These are phyloP conservation scores for Upupa epops DNA, from an alignment of 2,113 vertebrate genomes.

Conservation along the genomic window DNA sequence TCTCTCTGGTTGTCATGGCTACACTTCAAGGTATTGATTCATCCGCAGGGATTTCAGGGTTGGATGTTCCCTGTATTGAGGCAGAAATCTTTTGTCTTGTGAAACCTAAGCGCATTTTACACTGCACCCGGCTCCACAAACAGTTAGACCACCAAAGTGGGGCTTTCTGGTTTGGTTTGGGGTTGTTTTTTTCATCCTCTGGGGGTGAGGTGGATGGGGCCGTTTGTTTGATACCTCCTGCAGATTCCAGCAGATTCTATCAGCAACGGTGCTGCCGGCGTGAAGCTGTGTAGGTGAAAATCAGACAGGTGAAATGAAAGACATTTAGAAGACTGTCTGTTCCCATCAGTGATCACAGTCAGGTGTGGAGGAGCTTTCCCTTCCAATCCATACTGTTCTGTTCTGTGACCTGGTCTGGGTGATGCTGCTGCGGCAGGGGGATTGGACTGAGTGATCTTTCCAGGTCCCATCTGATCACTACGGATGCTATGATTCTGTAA, in stretches of 20 bases:
- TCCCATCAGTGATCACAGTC: conserved; percentile 13
- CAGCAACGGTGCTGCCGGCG: background rate
- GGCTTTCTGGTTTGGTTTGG: background rate
- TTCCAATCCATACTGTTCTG: too few relatives aligned
- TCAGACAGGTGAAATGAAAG: background rate
- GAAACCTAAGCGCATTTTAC: conserved; percentile 35
- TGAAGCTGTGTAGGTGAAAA: background rate
- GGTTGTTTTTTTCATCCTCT: background rate
- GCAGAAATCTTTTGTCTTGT: conserved; percentile 48
- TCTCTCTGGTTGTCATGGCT: conserved; percentile 71
- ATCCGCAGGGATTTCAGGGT: conserved; percentile 50
- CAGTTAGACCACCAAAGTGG: background rate
- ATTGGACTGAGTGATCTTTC: too few relatives aligned
- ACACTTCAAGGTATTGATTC: conserved; percentile 68
- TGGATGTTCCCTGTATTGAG: conserved; percentile 45
- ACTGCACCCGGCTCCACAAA: background rate
- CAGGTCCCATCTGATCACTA: too few relatives aligned
- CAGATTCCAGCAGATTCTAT: background rate
- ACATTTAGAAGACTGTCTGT: background rate
- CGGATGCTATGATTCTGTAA: too few relatives aligned
- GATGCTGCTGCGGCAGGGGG: too few relatives aligned
- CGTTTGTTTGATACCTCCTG: background rate
- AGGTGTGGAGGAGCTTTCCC: too few relatives aligned
- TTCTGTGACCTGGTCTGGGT: too few relatives aligned
- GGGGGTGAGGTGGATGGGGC: background rate